Base-by-base conservation (phyloP, 1,140 invertebrate species). In the Euwallacea fornicatus region DNA sequence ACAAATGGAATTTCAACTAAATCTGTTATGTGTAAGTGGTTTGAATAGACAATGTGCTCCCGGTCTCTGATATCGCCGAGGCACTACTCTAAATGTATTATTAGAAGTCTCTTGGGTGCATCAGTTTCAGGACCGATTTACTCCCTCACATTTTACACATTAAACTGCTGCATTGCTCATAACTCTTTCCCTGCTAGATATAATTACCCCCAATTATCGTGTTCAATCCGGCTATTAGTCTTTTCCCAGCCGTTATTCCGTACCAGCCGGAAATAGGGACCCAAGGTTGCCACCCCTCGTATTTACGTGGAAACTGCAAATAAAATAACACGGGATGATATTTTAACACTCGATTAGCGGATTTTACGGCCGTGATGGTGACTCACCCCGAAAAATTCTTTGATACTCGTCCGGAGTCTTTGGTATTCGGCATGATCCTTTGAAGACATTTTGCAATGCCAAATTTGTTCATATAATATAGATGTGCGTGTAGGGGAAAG, bases 261-360 rank as follows among this genome's bases (percentile, higher is more conserved):
- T 68, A 68, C 66, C 66, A 68, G 66, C 58, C 66, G 66, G 58
- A 68, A 60, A 68, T 60, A 43, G 66, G 66, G 55, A 67, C 55
- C 46, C 46, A 10, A 11, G 2, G 9, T 47, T 53, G 33, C 53
- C 16, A 15, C 10, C 9, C 55, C 53, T 42, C 54, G 46, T 50
- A 11, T 50, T 50, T 50, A 50, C 66, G 56, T 68, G 55, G 50
- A 68, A 68, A 60, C 66, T 59, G 58, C 55, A 61, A 68, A 68
- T 68, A 68, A 68, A 68, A 47, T 15, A 50, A 13, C 55, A 61
- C 58, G 56, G n/a, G 8, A 42, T 67, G 46, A 42, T 59, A 58
- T 67, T 33, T 67, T 59, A 67, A 67, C 65, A 58, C 65, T n/a
- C 42, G 46, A 50, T 50, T 50, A 50, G 13, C 6, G 46, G 46